Percentiles rank a stretch among this genome's conserved stretches.
These are phyloP conservation scores for Lamellibrachia satsuma DNA, from an alignment of 2,888 invertebrate species.

Conservation along the genomic window DNA sequence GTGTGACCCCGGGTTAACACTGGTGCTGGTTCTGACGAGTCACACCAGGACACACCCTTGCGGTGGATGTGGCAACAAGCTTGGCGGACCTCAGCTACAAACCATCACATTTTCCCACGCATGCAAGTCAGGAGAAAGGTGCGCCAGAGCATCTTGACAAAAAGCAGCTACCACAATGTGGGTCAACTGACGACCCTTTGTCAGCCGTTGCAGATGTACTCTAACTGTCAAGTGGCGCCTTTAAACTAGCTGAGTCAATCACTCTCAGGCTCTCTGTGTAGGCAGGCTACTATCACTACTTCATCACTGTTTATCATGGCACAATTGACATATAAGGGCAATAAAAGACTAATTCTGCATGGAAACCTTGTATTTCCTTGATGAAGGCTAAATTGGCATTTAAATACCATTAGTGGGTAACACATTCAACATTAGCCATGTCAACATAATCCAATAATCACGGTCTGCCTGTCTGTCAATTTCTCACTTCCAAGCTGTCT, in stretches of 20 bases:
- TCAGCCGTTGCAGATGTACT: background rate
- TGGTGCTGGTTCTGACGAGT: background rate
- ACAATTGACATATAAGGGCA: background rate
- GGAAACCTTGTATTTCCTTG: background rate
- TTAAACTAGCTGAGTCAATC: background rate
- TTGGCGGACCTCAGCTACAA: background rate
- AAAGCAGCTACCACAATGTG: background rate
- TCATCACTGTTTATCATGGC: background rate
- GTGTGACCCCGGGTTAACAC: background rate
- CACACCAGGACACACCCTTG: background rate
- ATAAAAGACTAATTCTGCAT: background rate
- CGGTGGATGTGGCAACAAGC: background rate
- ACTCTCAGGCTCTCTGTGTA: background rate
- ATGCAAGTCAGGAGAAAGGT: background rate
- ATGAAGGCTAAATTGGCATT: background rate
- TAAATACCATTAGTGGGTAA: background rate
- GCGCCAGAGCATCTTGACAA: background rate
- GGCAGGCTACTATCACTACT: background rate
- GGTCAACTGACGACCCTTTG: background rate
- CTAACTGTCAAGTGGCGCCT: background rate
- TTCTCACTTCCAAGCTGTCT: background rate
- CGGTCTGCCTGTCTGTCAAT: too few relatives aligned
- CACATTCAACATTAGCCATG: background rate
- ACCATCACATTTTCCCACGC: constrained; percentile 12
- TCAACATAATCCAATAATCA: background rate